A percentile compares a stretch with the other conserved stretches of the same genome.
Conservation (phyloP, 2,797 vertebrate species). For the Acipenser oxyrinchus region DNA sequence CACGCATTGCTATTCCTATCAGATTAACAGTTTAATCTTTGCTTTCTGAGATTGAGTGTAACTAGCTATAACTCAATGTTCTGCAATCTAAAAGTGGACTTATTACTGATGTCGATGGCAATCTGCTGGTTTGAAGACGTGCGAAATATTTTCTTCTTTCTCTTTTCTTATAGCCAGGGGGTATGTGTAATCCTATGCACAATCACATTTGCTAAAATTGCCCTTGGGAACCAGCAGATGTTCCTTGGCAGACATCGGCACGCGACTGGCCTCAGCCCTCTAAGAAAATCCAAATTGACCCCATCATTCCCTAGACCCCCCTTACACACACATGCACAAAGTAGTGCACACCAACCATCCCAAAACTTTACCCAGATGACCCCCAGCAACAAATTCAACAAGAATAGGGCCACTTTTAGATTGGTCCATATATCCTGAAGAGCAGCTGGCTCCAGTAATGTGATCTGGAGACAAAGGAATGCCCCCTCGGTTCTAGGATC, state of each 20-base stretch:
- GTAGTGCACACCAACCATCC: conserved; percentile 18
- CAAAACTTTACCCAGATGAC: conserved; percentile 50
- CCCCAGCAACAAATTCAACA: conserved; percentile 51
- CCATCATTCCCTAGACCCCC: conserved; percentile 33
- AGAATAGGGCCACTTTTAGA: conserved; percentile 50
- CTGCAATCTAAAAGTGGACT: conserved; percentile 4
- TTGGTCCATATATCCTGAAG: conserved; percentile 44
- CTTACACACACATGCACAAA: no score
- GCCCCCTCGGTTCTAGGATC: conserved; percentile 66
- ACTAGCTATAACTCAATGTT: no score
- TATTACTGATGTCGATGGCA: conserved; percentile 25
- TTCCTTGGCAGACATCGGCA: conserved; percentile 63
- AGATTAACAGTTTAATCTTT: no score
- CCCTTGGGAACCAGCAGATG: conserved; percentile 62
- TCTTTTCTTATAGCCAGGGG: conserved; percentile 13
- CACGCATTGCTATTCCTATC: no score
- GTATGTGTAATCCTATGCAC: conserved; percentile 23
- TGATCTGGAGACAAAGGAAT: conserved; percentile 72
- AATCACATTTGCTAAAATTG: conserved; percentile 20
- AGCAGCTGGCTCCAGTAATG: conserved; percentile 87
- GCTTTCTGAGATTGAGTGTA: no score
- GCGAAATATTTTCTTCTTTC: conserved; percentile 17
- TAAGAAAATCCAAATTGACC: conserved; percentile 24
- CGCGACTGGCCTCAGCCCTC: conserved; percentile 64
- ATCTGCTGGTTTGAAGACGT: conserved; percentile 25